These are phyloP conservation scores for Paradisaea rubra DNA, from an alignment of 2,113 vertebrate species.

Conservation along the genomic window DNA sequence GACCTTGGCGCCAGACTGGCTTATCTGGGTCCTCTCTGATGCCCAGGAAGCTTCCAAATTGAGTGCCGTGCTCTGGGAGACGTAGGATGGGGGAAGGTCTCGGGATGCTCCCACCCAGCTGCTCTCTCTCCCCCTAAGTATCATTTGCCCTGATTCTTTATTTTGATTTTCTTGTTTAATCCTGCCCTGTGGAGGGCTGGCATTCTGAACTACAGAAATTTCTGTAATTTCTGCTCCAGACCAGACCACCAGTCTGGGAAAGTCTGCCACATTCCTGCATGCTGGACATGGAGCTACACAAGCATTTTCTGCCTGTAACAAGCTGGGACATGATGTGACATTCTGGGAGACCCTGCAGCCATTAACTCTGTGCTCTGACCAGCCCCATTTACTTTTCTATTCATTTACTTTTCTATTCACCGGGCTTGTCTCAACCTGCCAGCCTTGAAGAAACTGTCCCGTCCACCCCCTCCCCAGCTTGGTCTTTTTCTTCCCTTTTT, in stretches of 20 bases:
- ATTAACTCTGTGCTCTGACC: neutral
- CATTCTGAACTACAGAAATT: neutral
- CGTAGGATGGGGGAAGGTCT: neutral
- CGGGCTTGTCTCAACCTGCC: constrained; percentile 17
- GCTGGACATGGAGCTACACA: rapidly evolving
- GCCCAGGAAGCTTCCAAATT: neutral
- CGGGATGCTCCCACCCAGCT: neutral
- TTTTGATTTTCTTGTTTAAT: neutral
- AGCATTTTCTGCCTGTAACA: neutral
- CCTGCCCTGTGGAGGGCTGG: rapidly evolving
- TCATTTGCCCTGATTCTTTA: neutral
- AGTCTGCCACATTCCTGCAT: neutral
- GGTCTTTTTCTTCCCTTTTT: neutral
- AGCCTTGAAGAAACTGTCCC: neutral
- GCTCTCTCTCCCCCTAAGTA: neutral
- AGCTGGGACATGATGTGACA: neutral
- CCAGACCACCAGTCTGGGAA: neutral
- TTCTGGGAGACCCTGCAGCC: neutral
- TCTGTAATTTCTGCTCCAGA: neutral
- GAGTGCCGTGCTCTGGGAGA: neutral
- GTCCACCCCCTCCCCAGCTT: neutral
- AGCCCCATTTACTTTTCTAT: neutral
- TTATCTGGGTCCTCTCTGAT: neutral
- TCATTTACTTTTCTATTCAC: neutral
- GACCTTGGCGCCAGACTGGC: constrained; percentile 14